Percentiles rank a stretch among this genome's conserved stretches.
Evolutionary conservation across 2,113 vertebrate species (phyloP).

Genomic region (Cygnus buccinator): DNA sequence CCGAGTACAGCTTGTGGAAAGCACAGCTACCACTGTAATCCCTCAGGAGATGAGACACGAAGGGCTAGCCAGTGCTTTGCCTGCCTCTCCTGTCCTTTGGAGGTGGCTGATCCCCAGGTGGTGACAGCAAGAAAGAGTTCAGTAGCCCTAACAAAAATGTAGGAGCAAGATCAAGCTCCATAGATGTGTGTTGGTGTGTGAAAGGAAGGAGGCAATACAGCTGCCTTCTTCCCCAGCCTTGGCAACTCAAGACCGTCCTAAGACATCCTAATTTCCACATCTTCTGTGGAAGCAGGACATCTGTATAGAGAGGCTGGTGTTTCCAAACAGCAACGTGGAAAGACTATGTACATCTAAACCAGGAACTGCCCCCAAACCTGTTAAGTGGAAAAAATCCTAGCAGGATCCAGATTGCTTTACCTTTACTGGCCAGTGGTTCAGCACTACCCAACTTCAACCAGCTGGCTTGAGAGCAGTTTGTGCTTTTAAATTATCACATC

Average conservation of each 20-base stretch:
- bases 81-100: not conserved
- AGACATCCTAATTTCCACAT: not conserved
- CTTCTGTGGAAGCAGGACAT: not conserved
- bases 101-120: not conserved
- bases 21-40: not conserved
- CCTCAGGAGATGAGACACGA: not conserved
- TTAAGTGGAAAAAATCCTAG: not conserved
- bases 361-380: not conserved
- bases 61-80: not conserved
- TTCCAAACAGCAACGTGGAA: not conserved
- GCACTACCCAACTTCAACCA: not conserved
- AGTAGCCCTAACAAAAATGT: not conserved
- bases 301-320: not conserved
- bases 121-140: not conserved
- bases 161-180: not conserved
- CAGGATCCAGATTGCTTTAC: not conserved
- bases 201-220: not conserved
- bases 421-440: not conserved
- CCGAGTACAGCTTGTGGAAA: not conserved
- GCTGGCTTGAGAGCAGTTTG: not conserved
- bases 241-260: not conserved
- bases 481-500: not conserved
- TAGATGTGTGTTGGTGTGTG: fast-evolving
- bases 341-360: not conserved
- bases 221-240: not conserved